Base-by-base conservation (phyloP, 2,113 vertebrate genomes). In the Platysteira castanea region DNA sequence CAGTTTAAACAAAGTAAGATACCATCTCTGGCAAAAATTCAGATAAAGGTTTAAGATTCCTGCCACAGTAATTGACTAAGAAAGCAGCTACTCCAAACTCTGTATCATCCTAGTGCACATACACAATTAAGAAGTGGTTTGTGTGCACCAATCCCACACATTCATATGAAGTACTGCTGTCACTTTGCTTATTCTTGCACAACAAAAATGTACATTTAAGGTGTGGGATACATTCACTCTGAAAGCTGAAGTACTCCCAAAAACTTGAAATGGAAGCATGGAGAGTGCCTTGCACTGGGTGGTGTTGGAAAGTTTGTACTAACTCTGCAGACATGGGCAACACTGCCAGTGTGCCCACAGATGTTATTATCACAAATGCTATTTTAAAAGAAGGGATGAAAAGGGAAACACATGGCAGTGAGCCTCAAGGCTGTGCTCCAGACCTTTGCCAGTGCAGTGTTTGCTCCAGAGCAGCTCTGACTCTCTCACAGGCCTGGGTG, bases 271-370 rank as follows among this genome's bases (percentile, higher is more conserved):
- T 10, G 39, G 41, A 44, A 27, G 47, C 21, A 61, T 2, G 21
- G 65, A n/a, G 54, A 30, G 23, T 27, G 70, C 70, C 21, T 37
- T 23, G 22, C 1, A 3, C 71, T 70, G 90, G 75, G 67, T 0
- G 0, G 24, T 11, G 54, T 47, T 0, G 0, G 50, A 13, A 70
- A 42, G 54, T 35, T 46, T 1, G 2, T 30, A 41, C 44, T 4
- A 15, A 77, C 63, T 20, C 5, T 8, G 47, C 59, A 67, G 85
- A n/a, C 0, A 0, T 4, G 31, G 54, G 76, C 59, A 19, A 18
- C 41, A 19, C 57, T 21, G 57, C 53, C 83, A 53, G 28, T 13
- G 68, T 90, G 41, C 49, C 70, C 31, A 18, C 22, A 44, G 37
- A 54, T 16, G 37, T 30, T 59, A 28, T 16, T 79, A 26, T 52